These are phyloP conservation scores for Sebastes reedi DNA, from an alignment of 2,797 vertebrate genomes.

Conservation along the genomic window DNA sequence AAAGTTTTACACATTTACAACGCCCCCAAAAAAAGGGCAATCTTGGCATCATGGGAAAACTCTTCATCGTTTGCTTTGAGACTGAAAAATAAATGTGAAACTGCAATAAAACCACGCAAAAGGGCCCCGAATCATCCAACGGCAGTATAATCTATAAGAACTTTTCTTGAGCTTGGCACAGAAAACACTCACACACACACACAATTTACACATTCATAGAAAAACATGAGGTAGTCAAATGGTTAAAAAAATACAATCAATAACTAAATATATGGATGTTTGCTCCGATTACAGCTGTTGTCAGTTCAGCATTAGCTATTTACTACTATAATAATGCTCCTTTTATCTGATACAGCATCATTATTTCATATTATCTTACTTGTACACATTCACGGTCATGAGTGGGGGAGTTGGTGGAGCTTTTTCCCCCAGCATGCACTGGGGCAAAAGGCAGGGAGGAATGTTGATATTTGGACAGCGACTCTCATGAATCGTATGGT, in stretches of 20 bases:
- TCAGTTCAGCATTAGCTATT: constrained; percentile 25
- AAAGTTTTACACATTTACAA: constrained; percentile 41
- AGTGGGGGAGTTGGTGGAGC: neutral
- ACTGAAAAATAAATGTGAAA: constrained; percentile 18
- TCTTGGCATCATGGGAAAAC: constrained; percentile 1
- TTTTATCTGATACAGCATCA: constrained; percentile 7
- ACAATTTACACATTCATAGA: constrained; percentile 55
- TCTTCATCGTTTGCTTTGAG: constrained; percentile 34
- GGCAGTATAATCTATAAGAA: constrained; percentile 45
- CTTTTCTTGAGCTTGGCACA: neutral
- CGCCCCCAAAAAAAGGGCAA: neutral
- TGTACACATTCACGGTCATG: neutral
- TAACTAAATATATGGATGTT: constrained; percentile 34
- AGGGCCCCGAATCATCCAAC: neutral
- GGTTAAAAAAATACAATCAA: constrained; percentile 63
- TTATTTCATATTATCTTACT: constrained; percentile 1
- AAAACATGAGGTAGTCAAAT: constrained; percentile 72
- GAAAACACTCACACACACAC: constrained; percentile 10
- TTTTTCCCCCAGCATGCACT: constrained; percentile 42
- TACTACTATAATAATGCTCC: neutral
- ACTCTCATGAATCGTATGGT: neutral
- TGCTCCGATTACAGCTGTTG: constrained; percentile 49
- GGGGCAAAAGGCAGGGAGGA: neutral
- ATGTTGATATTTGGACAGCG: constrained; percentile 9
- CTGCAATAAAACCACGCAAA: constrained; percentile 17